These are phyloP conservation scores for Enteromius radiatus DNA, from an alignment of 2,797 vertebrate genomes.

Conservation along the genomic window DNA sequence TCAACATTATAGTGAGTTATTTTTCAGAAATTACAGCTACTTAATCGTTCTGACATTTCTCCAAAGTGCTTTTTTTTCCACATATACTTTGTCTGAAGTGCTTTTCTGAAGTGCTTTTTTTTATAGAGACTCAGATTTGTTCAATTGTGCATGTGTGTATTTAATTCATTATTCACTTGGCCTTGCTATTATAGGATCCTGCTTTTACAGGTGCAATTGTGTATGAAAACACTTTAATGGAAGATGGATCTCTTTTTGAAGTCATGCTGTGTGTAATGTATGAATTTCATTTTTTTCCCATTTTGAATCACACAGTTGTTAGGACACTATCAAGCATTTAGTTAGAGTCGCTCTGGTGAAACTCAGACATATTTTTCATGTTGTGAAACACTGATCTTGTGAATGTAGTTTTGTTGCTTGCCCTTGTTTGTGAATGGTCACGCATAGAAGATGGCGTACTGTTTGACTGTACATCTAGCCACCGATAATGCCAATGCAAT, in stretches of 20 bases:
- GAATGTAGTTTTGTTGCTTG: not conserved
- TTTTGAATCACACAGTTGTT: constrained; percentile 7
- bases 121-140: not conserved
- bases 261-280: constrained; percentile 14
- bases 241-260: constrained; percentile 11
- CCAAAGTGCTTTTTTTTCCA: not conserved
- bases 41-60: not conserved
- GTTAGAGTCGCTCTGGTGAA: not conserved
- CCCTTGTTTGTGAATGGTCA: not conserved
- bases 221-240: constrained; percentile 28
- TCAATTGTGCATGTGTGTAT: constrained; percentile 11
- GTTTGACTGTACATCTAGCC: constrained; percentile 8
- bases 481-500: constrained; percentile 31
- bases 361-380: not conserved
- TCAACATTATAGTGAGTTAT: not conserved
- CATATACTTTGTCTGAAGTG: not conserved
- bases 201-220: constrained; percentile 26
- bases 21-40: not conserved
- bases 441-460: not conserved
- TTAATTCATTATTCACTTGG: constrained; percentile 14
- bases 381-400: constrained; percentile 2
- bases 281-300: not conserved
- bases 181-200: constrained; percentile 4
- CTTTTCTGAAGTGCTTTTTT: not conserved
- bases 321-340: not conserved